Evolutionary conservation across 1,140 invertebrate genomes (phyloP).

Genomic region (Sitophilus oryzae): DNA sequence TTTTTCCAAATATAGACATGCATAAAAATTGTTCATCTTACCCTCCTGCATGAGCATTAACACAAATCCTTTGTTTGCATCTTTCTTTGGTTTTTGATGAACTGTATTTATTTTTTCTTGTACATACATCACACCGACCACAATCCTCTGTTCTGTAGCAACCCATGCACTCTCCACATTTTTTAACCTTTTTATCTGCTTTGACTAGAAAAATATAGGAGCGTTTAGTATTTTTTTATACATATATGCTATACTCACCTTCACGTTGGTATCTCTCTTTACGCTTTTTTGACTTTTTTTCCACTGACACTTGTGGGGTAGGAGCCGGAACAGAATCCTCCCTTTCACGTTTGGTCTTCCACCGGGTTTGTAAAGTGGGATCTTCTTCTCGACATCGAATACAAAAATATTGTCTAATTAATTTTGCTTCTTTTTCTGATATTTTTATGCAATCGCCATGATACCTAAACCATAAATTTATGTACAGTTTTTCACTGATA

Average conservation of each 20-base stretch:
- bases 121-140: conserved; percentile 77
- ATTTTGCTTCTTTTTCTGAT: conserved; percentile 85
- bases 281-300: conserved; percentile 47
- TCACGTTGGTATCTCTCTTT: conserved; percentile 40
- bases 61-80: conserved; percentile 57
- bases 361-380: conserved; percentile 72
- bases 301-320: conserved; percentile 40
- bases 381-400: conserved; percentile 77
- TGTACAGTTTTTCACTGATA: no score
- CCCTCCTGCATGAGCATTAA: conserved; percentile 43
- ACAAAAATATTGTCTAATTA: conserved; percentile 92
- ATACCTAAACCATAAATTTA: conserved; percentile 50
- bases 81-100: conserved; percentile 63
- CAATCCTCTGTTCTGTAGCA: conserved; percentile 78
- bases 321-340: conserved; percentile 23
- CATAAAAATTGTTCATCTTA: conserved; percentile 26
- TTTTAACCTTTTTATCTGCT: conserved; percentile 44
- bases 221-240: not conserved
- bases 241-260: not conserved
- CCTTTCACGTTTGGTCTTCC: conserved; percentile 59
- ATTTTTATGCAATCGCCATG: conserved; percentile 97
- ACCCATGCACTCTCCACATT: conserved; percentile 78
- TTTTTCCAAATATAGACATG: no score
- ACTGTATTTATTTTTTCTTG: conserved; percentile 73
- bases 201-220: conserved; percentile 22